Conservation (phyloP, 1,140 invertebrate species). For the Panonychus citri region DNA sequence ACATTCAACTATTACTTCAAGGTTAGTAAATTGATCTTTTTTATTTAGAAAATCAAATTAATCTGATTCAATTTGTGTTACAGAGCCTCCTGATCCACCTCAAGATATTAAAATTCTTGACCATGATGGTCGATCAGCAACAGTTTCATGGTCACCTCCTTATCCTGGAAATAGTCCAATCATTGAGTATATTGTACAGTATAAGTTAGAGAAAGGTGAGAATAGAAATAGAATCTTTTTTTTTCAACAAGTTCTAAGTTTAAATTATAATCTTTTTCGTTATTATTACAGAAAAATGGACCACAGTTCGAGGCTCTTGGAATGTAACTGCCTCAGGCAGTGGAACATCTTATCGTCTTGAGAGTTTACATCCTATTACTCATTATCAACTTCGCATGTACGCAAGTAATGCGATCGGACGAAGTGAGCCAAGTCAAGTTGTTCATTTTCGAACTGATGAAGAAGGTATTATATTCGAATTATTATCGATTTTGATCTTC, state of each 20-base stretch:
- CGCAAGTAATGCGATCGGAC: slow-evolving; percentile 89
- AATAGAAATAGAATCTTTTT: no score
- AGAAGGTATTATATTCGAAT: slow-evolving; percentile 26
- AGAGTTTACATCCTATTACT: slow-evolving; percentile 55
- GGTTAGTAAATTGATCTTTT: slow-evolving; percentile 30
- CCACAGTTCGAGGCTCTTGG: background rate
- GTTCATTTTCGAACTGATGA: slow-evolving; percentile 54
- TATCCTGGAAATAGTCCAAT: slow-evolving; percentile 30
- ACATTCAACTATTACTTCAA: slow-evolving; percentile 68
- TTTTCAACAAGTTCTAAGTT: slow-evolving; percentile 35
- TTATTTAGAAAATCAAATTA: background rate
- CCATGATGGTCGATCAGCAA: slow-evolving; percentile 20
- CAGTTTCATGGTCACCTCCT: slow-evolving; percentile 23
- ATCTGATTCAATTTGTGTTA: slow-evolving; percentile 20
- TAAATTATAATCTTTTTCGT: slow-evolving; percentile 78
- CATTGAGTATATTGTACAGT: slow-evolving; percentile 24
- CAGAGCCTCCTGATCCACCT: slow-evolving; percentile 27
- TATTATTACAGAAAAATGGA: slow-evolving; percentile 11
- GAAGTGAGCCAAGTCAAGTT: slow-evolving; percentile 72
- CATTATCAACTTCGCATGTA: slow-evolving; percentile 86
- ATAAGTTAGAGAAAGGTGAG: slow-evolving; percentile 18
- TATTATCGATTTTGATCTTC: no score
- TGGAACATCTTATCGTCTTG: slow-evolving; percentile 22
- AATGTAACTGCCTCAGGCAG: background rate
- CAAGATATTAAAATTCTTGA: slow-evolving; percentile 22